These are phyloP conservation scores for Neoscelio sp. DNA, from an alignment of 2,888 invertebrate genomes.

Conservation along the genomic window DNA sequence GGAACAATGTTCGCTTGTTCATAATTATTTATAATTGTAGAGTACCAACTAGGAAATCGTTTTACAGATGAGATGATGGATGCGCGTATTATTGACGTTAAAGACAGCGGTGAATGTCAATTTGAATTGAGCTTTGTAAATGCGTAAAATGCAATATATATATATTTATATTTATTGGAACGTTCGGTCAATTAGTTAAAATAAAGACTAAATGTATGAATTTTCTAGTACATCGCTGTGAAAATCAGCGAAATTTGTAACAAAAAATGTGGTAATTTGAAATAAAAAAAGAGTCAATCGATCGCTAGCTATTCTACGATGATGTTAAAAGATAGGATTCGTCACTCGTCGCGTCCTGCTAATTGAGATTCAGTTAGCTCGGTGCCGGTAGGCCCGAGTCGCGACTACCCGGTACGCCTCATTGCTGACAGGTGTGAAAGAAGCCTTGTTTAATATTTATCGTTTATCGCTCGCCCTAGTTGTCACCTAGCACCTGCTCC, in stretches of 20 bases:
- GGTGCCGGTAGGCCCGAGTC: slow-evolving; percentile 61
- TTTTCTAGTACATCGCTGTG: too few relatives aligned
- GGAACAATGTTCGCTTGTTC: slow-evolving; percentile 31
- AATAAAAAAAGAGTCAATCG: too few relatives aligned
- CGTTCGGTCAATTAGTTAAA: too few relatives aligned
- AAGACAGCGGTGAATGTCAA: slow-evolving; percentile 7
- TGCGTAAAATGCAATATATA: neutral
- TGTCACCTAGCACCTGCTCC: slow-evolving; percentile 65
- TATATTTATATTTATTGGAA: too few relatives aligned
- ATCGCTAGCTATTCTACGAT: too few relatives aligned
- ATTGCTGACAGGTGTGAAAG: slow-evolving; percentile 75
- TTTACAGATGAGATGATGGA: neutral
- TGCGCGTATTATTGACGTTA: slow-evolving; percentile 18
- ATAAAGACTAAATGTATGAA: too few relatives aligned
- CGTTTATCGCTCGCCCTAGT: slow-evolving; percentile 74
- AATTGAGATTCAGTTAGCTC: slow-evolving; percentile 80
- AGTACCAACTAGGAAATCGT: neutral
- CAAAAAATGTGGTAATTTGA: too few relatives aligned
- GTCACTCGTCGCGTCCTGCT: slow-evolving; percentile 79
- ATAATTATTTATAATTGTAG: slow-evolving; percentile 33
- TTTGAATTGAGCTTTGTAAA: neutral
- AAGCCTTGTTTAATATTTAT: slow-evolving; percentile 81
- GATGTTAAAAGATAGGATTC: slow-evolving; percentile 67
- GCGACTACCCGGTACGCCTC: slow-evolving; percentile 51
- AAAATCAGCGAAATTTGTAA: too few relatives aligned